A percentile compares a stretch with the other conserved stretches of the same genome.
These are phyloP conservation scores for Galendromus occidentalis DNA, from an alignment of 1,140 invertebrate genomes.

Conservation along the genomic window DNA sequence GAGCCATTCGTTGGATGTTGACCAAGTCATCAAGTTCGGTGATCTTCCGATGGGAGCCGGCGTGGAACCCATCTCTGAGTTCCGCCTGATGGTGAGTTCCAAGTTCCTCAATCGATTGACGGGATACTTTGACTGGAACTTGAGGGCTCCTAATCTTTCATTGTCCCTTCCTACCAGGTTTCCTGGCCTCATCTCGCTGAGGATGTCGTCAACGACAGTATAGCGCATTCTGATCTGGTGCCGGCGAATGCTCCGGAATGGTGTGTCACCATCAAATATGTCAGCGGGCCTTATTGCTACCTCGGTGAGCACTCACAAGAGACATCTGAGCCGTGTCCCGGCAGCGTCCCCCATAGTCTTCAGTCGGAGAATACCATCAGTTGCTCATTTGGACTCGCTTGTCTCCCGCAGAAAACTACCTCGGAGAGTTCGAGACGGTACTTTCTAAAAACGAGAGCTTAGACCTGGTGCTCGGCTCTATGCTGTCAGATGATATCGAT, in stretches of 20 bases:
- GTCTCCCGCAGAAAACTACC: background rate
- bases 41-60: conserved; percentile 61
- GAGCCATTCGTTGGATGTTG: background rate
- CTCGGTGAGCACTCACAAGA: background rate
- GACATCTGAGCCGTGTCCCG: too few relatives aligned
- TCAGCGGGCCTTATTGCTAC: conserved; percentile 5
- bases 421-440: background rate
- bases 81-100: conserved; percentile 15
- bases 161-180: background rate
- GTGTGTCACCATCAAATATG: conserved; percentile 9
- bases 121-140: background rate
- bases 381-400: too few relatives aligned
- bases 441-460: background rate
- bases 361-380: too few relatives aligned
- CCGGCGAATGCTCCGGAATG: conserved; percentile 2
- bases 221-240: conserved; percentile 37
- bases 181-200: conserved; percentile 66
- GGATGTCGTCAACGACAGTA: conserved; percentile 63
- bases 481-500: background rate
- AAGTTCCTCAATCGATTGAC: too few relatives aligned
- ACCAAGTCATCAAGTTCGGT: conserved; percentile 28
- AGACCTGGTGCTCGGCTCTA: background rate
- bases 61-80: conserved; percentile 43
- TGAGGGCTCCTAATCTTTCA: background rate
- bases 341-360: too few relatives aligned